These are phyloP conservation scores for Etheostoma nigrum DNA, from an alignment of 2,797 vertebrate genomes.

Conservation along the genomic window DNA sequence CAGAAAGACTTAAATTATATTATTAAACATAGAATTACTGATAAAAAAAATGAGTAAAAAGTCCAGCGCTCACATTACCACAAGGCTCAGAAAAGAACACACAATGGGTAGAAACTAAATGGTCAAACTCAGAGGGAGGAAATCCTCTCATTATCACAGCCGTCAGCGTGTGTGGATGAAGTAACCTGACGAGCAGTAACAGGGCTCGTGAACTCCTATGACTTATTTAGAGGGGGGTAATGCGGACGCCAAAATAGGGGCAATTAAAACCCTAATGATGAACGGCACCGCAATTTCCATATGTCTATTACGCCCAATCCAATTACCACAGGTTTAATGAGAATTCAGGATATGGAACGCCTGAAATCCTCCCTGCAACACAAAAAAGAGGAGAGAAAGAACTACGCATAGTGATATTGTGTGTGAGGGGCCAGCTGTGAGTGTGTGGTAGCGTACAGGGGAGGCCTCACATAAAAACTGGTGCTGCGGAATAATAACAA, in stretches of 20 bases:
- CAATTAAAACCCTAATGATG: conserved; percentile 88
- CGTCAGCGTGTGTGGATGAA: conserved; percentile 25
- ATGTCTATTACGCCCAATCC: conserved; percentile 83
- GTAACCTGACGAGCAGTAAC: conserved; percentile 53
- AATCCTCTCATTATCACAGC: conserved; percentile 46
- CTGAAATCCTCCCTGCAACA: conserved; percentile 64
- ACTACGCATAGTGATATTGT: conserved; percentile 36
- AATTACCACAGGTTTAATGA: conserved; percentile 85
- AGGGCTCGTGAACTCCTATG: conserved; percentile 55
- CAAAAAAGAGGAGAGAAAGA: conserved; percentile 44
- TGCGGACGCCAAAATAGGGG: conserved; percentile 62
- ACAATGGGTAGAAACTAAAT: conserved; percentile 31
- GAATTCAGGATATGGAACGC: conserved; percentile 76
- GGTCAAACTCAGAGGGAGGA: conserved; percentile 12
- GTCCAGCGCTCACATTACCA: neutral
- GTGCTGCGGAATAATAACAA: conserved; percentile 73
- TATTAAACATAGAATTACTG: neutral
- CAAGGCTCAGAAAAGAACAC: neutral
- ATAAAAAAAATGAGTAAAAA: neutral
- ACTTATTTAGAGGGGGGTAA: conserved; percentile 78
- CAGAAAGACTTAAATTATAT: neutral
- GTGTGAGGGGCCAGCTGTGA: conserved; percentile 65
- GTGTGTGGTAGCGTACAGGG: conserved; percentile 38
- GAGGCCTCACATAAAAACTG: conserved; percentile 51
- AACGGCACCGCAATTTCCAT: conserved; percentile 87